Percentiles rank a stretch among this genome's conserved stretches.
These are phyloP conservation scores for Hoplodrina blanda DNA, from an alignment of 2,888 invertebrate genomes.

Conservation along the genomic window DNA sequence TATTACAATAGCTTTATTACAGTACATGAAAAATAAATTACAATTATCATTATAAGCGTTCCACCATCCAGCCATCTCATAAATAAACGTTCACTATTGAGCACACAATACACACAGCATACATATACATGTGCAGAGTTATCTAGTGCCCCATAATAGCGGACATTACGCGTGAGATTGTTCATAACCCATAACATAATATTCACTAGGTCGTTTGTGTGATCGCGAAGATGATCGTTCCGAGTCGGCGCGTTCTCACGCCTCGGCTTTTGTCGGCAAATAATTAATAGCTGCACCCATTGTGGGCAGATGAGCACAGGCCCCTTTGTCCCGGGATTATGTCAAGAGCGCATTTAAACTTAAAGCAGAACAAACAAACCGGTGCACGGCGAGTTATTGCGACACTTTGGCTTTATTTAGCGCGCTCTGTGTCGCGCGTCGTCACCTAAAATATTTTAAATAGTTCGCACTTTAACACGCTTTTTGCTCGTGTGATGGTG, in stretches of 20 bases:
- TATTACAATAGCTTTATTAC: no score
- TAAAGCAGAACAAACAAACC: constrained; percentile 69
- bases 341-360: constrained; percentile 71
- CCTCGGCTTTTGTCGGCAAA: constrained; percentile 78
- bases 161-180: constrained; percentile 61
- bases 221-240: constrained; percentile 68
- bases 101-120: constrained; percentile 21
- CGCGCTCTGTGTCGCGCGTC: constrained; percentile 26
- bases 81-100: constrained; percentile 33
- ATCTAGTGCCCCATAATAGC: constrained; percentile 55
- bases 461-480: constrained; percentile 43
- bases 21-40: neutral
- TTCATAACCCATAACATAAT: constrained; percentile 67
- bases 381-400: constrained; percentile 68
- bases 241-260: constrained; percentile 72
- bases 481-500: constrained; percentile 40
- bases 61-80: constrained; percentile 19
- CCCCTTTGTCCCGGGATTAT: constrained; percentile 75
- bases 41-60: neutral
- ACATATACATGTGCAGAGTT: constrained; percentile 46
- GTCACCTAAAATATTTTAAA: constrained; percentile 61
- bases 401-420: constrained; percentile 65
- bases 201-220: constrained; percentile 64
- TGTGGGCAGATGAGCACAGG: constrained; percentile 72
- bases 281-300: constrained; percentile 82